Evolutionary conservation across 2,797 vertebrate species (phyloP).

Genomic region (Cichlasoma orientale): DNA sequence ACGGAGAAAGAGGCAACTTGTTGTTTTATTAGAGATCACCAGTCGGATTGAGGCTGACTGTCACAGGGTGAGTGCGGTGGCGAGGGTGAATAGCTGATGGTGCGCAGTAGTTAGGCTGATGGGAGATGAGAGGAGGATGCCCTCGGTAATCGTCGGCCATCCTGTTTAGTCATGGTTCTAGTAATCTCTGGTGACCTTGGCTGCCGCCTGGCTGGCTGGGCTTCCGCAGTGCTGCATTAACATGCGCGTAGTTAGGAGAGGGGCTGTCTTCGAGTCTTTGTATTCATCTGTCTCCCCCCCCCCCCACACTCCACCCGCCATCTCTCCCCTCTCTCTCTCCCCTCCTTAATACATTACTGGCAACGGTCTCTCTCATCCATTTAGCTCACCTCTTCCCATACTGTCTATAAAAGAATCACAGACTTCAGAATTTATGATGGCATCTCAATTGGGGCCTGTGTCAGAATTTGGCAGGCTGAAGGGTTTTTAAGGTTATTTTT

Average conservation of each 20-base stretch:
- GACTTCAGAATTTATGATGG: conserved; percentile 62
- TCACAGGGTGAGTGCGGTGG: neutral
- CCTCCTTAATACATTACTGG: conserved; percentile 51
- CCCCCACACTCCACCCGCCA: neutral
- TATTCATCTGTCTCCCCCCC: conserved; percentile 14
- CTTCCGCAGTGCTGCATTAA: conserved; percentile 69
- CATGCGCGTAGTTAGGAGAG: conserved; percentile 54
- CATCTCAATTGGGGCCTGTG: conserved; percentile 58
- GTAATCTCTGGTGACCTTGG: conserved; percentile 79
- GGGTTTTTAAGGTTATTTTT: conserved; percentile 69
- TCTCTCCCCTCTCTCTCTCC: neutral
- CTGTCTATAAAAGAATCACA: conserved; percentile 70
- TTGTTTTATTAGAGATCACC: conserved; percentile 54
- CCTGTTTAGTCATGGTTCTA: conserved; percentile 70
- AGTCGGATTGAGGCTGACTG: conserved; percentile 7
- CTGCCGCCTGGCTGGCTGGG: conserved; percentile 51
- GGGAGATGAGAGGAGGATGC: conserved; percentile 8
- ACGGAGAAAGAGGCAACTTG: conserved; percentile 31
- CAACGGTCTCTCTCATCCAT: conserved; percentile 52
- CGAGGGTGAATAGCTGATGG: neutral
- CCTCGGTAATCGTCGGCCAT: conserved; percentile 46
- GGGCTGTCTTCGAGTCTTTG: conserved; percentile 52
- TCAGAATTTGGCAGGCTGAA: conserved; percentile 67
- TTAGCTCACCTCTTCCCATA: conserved; percentile 56
- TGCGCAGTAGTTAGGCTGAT: conserved; percentile 16